A percentile compares a stretch with the other conserved stretches of the same genome.
Evolutionary conservation across 2,888 invertebrate genomes (phyloP).

Genomic region (Acleris sparsana): DNA sequence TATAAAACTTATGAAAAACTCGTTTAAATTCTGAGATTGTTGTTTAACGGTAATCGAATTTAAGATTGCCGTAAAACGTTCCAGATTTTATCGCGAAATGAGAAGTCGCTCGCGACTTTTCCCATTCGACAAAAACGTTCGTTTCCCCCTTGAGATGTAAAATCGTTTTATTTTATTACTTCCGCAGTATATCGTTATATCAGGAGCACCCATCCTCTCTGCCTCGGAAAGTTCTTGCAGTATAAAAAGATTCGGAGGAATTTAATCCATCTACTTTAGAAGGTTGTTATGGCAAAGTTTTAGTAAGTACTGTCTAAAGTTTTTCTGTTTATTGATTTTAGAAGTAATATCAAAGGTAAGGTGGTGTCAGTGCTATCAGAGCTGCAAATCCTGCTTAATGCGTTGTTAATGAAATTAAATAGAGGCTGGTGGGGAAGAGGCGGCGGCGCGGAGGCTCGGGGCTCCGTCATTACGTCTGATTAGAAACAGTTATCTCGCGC

Average conservation of each 20-base stretch:
- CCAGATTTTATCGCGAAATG: conserved; percentile 81
- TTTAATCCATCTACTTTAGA: conserved; percentile 48
- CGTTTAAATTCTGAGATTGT: conserved; percentile 68
- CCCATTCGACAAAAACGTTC: conserved; percentile 81
- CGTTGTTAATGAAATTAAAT: conserved; percentile 58
- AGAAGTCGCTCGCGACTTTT: conserved; percentile 81
- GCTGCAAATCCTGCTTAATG: conserved; percentile 10
- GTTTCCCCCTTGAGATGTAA: conserved; percentile 81
- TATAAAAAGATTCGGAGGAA: conserved; percentile 57
- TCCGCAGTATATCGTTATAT: conserved; percentile 80
- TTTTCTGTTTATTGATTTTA: conserved; percentile 35
- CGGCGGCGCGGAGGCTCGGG: conserved; percentile 40
- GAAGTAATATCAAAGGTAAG: conserved; percentile 12
- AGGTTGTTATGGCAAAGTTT: conserved; percentile 22
- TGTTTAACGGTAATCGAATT: conserved; percentile 81
- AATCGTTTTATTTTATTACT: conserved; percentile 84
- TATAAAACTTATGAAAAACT: conserved; percentile 52
- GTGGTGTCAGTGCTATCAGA: conserved; percentile 28
- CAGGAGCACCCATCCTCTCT: conserved; percentile 64
- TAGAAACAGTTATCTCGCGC: conserved; percentile 79
- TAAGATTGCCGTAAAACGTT: conserved; percentile 82
- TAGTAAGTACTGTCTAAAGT: conserved; percentile 7
- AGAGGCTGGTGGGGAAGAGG: conserved; percentile 49
- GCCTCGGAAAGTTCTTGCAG: conserved; percentile 57
- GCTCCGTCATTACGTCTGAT: conserved; percentile 74